phyloP scores from a whole-genome alignment of 2,113 vertebrate species.

The Hyperopisus bebe region DNA sequence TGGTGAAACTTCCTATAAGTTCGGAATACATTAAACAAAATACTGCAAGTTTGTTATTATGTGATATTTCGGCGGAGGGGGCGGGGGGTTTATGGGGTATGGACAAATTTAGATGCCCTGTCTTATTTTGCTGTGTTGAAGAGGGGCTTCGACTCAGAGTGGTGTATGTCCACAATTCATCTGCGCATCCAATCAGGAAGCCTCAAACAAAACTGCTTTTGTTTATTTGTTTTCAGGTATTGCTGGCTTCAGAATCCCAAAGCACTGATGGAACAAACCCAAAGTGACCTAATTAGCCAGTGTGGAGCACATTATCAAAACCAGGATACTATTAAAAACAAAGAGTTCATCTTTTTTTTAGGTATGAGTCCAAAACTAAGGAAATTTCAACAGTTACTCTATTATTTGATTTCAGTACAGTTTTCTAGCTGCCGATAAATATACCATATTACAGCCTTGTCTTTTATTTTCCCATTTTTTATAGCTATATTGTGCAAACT shows the following conservation, averaged over 20 bases:
- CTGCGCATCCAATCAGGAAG: not conserved
- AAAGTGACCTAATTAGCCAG: not conserved
- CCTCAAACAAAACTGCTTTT: not conserved
- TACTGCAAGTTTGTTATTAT: constrained; percentile 4
- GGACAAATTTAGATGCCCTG: not conserved
- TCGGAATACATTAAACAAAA: constrained; percentile 8
- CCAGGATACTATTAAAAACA: not conserved
- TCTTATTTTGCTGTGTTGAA: not conserved
- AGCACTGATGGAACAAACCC: not conserved
- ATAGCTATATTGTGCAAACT: not conserved
- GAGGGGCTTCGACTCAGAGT: not conserved
- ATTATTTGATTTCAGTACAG: not conserved
- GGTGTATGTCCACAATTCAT: not conserved
- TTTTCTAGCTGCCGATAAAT: constrained; percentile 5
- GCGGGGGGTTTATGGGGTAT: not conserved
- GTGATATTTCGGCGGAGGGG: not conserved
- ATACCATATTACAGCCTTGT: not conserved
- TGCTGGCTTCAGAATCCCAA: constrained; percentile 2
- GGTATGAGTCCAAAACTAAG: not conserved
- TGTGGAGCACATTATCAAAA: not conserved
- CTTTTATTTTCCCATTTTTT: not conserved
- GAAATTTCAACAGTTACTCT: not conserved
- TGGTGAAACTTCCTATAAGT: constrained; percentile 1
- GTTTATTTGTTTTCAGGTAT: not conserved
- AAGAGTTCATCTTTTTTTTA: not conserved